These are phyloP conservation scores for Gephyroberyx darwinii DNA, from an alignment of 2,797 vertebrate genomes.

Conservation along the genomic window DNA sequence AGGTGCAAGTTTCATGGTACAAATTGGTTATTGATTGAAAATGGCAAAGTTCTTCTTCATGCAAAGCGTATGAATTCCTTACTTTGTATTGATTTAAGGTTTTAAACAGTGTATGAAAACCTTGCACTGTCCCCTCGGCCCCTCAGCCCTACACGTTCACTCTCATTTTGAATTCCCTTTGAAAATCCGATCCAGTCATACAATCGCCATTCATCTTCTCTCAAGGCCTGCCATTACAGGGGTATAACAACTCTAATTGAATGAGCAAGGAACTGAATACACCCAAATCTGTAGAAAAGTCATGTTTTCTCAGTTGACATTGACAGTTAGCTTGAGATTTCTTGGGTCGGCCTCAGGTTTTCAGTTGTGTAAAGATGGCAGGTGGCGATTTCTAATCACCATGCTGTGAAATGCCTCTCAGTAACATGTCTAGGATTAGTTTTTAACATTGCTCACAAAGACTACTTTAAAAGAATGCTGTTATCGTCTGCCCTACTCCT, in stretches of 20 bases:
- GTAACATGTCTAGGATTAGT: conserved; percentile 15
- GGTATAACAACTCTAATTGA: conserved; percentile 55
- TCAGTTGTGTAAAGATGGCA: conserved; percentile 36
- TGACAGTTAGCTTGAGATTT: neutral
- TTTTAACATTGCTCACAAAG: conserved; percentile 40
- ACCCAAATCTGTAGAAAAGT: conserved; percentile 10
- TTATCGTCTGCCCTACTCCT: conserved; percentile 46
- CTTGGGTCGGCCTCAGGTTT: conserved; percentile 25
- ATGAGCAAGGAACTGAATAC: conserved; percentile 18
- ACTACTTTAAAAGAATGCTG: conserved; percentile 47
- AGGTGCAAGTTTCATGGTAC: neutral
- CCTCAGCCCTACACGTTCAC: conserved; percentile 11
- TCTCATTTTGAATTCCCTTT: conserved; percentile 45
- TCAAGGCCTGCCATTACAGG: conserved; percentile 44
- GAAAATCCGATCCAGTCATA: conserved; percentile 54
- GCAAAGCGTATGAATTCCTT: conserved; percentile 14
- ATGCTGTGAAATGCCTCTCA: conserved; percentile 14
- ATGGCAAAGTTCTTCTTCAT: conserved; percentile 12
- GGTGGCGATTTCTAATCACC: conserved; percentile 25
- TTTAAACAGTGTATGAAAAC: conserved; percentile 23
- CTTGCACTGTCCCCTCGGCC: conserved; percentile 28
- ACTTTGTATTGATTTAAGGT: conserved; percentile 30
- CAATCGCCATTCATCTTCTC: conserved; percentile 57
- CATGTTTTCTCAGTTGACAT: conserved; percentile 26
- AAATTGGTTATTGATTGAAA: conserved; percentile 23